Evolutionary conservation across 2,113 vertebrate species (phyloP).

Genomic region (Beaufortia kweichowensis): DNA sequence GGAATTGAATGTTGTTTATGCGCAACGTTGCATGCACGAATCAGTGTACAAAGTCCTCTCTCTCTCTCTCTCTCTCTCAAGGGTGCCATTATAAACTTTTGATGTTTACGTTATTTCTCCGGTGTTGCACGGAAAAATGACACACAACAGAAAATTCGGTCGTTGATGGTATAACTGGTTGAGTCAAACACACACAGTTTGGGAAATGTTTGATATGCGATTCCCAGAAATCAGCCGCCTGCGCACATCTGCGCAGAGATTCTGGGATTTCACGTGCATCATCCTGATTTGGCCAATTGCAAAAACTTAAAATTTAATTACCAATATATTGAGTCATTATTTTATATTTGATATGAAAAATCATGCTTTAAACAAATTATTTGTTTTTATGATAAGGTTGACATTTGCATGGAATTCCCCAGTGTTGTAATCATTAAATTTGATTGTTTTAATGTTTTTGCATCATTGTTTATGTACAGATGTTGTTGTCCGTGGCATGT

Average conservation of each 20-base stretch:
- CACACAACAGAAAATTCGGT: background rate
- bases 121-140: background rate
- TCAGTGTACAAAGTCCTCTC: background rate
- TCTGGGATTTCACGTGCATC: slow-evolving; percentile 17
- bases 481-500: background rate
- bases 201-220: slow-evolving; percentile 43
- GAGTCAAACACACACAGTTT: slow-evolving; percentile 10
- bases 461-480: background rate
- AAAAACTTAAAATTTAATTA: too few relatives aligned
- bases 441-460: too few relatives aligned
- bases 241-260: background rate
- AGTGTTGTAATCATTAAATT: too few relatives aligned
- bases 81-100: background rate
- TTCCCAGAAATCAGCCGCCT: slow-evolving; percentile 38
- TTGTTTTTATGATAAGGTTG: too few relatives aligned
- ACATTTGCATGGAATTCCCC: too few relatives aligned
- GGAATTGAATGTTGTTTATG: background rate
- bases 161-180: background rate
- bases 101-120: slow-evolving; percentile 10
- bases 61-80: too few relatives aligned
- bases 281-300: background rate
- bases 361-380: too few relatives aligned
- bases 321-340: too few relatives aligned
- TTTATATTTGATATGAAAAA: too few relatives aligned
- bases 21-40: background rate